These are phyloP conservation scores for Mantis religiosa DNA, from an alignment of 2,888 invertebrate species.

Conservation along the genomic window DNA sequence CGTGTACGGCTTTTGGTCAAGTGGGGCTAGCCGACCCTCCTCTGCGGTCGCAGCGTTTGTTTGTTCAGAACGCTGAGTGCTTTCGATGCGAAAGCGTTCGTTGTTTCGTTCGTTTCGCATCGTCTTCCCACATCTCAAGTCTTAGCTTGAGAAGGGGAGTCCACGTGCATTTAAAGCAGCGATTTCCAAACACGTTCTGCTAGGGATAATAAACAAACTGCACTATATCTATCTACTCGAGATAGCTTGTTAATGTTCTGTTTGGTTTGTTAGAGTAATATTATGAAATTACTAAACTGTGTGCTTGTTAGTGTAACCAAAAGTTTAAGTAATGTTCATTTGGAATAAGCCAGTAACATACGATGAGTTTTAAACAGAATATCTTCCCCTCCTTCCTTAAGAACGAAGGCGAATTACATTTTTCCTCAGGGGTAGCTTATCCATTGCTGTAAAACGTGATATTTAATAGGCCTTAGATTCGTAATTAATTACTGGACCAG, in stretches of 20 bases:
- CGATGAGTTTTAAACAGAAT: too few species aligned
- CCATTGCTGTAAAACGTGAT: too few species aligned
- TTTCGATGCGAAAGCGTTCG: neutral
- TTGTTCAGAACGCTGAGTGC: neutral
- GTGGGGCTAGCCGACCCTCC: neutral
- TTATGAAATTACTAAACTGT: too few species aligned
- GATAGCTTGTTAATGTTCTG: neutral
- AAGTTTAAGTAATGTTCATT: too few species aligned
- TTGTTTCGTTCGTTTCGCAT: neutral
- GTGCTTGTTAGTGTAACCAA: too few species aligned
- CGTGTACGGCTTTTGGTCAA: neutral
- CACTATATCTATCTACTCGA: neutral
- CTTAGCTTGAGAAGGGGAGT: neutral
- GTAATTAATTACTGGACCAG: too few species aligned
- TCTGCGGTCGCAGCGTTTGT: neutral
- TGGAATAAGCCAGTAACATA: too few species aligned
- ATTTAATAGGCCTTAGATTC: too few species aligned
- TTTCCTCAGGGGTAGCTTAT: too few species aligned
- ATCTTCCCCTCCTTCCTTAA: too few species aligned
- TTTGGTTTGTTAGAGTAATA: neutral
- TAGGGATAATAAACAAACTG: neutral
- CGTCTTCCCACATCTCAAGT: neutral
- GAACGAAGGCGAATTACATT: too few species aligned
- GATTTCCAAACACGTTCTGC: neutral
- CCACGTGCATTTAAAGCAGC: neutral